Evolutionary conservation across 2,797 vertebrate species (phyloP).

Genomic region (Neoniphon sammara): DNA sequence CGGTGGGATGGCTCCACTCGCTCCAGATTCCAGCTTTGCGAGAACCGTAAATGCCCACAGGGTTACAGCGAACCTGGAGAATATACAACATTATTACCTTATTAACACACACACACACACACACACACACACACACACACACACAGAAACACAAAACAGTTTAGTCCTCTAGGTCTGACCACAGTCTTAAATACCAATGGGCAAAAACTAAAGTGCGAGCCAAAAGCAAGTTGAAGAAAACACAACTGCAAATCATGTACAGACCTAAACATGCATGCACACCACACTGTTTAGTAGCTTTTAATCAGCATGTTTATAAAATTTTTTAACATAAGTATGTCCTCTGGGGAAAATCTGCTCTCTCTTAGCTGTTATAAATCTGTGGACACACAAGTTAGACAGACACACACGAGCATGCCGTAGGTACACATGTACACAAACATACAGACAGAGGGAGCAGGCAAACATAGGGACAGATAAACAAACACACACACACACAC

Average conservation of each 20-base stretch:
- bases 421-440: neutral
- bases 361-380: slow-evolving; percentile 72
- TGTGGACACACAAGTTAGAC: slow-evolving; percentile 44
- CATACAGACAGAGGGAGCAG: neutral
- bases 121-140: slow-evolving; percentile 44
- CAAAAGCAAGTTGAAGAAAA: slow-evolving; percentile 59
- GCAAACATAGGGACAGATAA: slow-evolving; percentile 1
- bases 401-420: neutral
- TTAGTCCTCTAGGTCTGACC: slow-evolving; percentile 63
- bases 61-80: slow-evolving; percentile 91
- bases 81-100: neutral
- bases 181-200: slow-evolving; percentile 67
- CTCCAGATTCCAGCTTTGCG: slow-evolving; percentile 98
- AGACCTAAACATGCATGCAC: slow-evolving; percentile 67
- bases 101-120: slow-evolving; percentile 4
- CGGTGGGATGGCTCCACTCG: slow-evolving; percentile 96
- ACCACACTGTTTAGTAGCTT: slow-evolving; percentile 70
- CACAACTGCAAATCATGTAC: slow-evolving; percentile 61
- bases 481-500: slow-evolving; percentile 11
- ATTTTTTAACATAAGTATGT: slow-evolving; percentile 65
- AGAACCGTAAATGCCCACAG: slow-evolving; percentile 96
- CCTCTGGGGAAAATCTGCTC: slow-evolving; percentile 77
- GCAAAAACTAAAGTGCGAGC: slow-evolving; percentile 54
- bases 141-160: slow-evolving; percentile 50
- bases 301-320: slow-evolving; percentile 78